Conservation (phyloP, 2,888 invertebrate genomes). For the Eubasilissa splendida region DNA sequence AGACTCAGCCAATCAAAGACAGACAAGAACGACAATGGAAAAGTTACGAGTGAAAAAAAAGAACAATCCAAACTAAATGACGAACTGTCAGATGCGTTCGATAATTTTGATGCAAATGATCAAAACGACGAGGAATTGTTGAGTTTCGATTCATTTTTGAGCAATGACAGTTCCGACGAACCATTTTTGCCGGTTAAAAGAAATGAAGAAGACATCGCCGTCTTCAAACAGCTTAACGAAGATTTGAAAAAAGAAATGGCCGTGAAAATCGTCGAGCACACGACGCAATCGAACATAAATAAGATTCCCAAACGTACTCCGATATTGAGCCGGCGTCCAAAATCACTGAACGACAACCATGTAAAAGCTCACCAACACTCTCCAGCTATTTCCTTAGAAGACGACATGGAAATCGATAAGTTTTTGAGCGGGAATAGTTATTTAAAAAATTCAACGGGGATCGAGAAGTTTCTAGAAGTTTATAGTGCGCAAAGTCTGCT, state of each 20-base stretch:
- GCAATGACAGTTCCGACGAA: conserved; percentile 25
- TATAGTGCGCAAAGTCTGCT: conserved; percentile 73
- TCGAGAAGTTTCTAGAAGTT: conserved; percentile 73
- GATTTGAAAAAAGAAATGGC: conserved; percentile 22
- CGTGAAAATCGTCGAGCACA: conserved; percentile 1
- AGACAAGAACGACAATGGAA: not conserved
- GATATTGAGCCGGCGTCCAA: conserved; percentile 48
- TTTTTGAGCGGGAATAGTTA: conserved; percentile 16
- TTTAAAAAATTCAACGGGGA: conserved; percentile 61
- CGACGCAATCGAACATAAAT: conserved; percentile 50
- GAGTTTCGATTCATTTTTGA: conserved; percentile 44
- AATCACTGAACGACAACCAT: conserved; percentile 45
- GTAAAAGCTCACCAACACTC: not conserved
- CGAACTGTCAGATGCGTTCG: not conserved
- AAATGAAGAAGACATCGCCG: not conserved
- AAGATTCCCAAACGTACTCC: conserved; percentile 52
- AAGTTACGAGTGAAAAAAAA: not conserved
- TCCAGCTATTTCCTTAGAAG: not conserved
- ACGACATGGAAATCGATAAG: conserved; percentile 30
- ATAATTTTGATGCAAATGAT: not conserved
- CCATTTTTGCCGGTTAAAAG: not conserved
- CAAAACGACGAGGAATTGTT: conserved; percentile 18
- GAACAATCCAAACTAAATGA: not conserved
- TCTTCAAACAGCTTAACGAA: not conserved
- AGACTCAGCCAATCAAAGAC: not conserved